phyloP scores from a whole-genome alignment of 1,140 invertebrate genomes.

The Eueides isabella region DNA sequence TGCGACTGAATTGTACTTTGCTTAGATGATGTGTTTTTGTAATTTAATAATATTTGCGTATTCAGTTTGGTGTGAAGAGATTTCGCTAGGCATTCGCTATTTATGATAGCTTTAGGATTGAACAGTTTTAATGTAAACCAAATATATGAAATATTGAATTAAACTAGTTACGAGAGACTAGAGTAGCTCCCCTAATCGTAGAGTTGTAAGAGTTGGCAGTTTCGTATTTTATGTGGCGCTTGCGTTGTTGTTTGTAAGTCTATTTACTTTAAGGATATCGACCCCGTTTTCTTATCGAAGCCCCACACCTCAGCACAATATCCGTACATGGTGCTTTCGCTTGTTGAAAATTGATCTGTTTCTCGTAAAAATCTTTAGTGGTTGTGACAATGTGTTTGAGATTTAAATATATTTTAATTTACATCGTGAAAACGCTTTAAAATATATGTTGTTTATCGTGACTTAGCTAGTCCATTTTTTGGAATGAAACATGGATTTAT shows the following conservation, averaged over 20 bases:
- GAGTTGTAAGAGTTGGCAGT: constrained; percentile 46
- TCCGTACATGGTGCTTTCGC: constrained; percentile 65
- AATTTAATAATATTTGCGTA: constrained; percentile 40
- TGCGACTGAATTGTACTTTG: not conserved
- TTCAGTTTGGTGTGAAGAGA: constrained; percentile 42
- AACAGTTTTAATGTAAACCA: constrained; percentile 56
- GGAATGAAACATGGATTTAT: constrained; percentile 36
- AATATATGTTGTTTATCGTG: constrained; percentile 49
- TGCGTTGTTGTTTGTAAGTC: constrained; percentile 42
- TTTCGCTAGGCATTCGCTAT: constrained; percentile 51
- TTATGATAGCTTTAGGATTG: constrained; percentile 36
- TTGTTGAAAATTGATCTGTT: constrained; percentile 60
- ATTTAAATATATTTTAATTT: constrained; percentile 63
- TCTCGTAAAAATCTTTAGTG: constrained; percentile 60
- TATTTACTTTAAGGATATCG: constrained; percentile 24
- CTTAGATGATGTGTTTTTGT: constrained; percentile 25
- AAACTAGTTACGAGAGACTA: constrained; percentile 51
- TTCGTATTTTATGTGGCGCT: constrained; percentile 47
- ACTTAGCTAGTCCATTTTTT: constrained; percentile 56
- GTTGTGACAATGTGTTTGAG: constrained; percentile 76
- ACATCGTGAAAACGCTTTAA: constrained; percentile 45
- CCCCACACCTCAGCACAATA: constrained; percentile 67
- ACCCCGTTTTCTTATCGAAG: constrained; percentile 34
- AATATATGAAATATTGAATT: constrained; percentile 54
- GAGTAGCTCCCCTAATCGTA: constrained; percentile 50